These are phyloP conservation scores for Thaumetopoea pityocampa DNA, from an alignment of 1,140 invertebrate species.

Conservation along the genomic window DNA sequence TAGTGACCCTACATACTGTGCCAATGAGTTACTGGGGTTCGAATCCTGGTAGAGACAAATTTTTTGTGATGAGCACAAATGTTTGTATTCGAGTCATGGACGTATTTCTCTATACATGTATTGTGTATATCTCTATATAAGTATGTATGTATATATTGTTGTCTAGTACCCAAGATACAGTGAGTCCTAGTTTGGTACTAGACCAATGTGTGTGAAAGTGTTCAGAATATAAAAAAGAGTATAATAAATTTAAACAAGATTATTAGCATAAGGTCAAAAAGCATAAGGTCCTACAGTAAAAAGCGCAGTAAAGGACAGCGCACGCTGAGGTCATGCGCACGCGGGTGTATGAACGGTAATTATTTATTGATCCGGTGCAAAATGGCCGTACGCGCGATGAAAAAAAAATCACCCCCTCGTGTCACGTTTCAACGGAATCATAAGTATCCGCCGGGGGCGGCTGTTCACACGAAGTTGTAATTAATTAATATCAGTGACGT, in stretches of 20 bases:
- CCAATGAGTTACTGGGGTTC: no score
- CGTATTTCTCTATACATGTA: no score
- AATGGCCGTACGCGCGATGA: conserved; percentile 24
- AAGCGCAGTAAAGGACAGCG: neutral
- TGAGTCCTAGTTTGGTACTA: no score
- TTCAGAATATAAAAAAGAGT: neutral
- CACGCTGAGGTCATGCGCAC: conserved; percentile 38
- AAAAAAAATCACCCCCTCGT: conserved; percentile 40
- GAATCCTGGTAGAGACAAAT: no score
- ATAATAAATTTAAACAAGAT: neutral
- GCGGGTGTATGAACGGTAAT: conserved; percentile 34
- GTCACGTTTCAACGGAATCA: conserved; percentile 35
- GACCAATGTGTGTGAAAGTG: no score
- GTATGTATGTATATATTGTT: no score
- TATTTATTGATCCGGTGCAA: conserved; percentile 55
- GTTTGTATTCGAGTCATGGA: no score
- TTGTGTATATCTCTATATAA: no score
- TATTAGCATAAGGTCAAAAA: neutral
- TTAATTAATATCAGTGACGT: conserved; percentile 13
- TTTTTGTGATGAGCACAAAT: no score
- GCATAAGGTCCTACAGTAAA: neutral
- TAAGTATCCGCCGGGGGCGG: conserved; percentile 13
- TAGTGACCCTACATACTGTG: no score
- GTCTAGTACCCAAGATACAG: no score
- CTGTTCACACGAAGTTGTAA: conserved; percentile 6